Conservation (phyloP, 1,140 invertebrate species). For the Dolichoris vasculosae region DNA sequence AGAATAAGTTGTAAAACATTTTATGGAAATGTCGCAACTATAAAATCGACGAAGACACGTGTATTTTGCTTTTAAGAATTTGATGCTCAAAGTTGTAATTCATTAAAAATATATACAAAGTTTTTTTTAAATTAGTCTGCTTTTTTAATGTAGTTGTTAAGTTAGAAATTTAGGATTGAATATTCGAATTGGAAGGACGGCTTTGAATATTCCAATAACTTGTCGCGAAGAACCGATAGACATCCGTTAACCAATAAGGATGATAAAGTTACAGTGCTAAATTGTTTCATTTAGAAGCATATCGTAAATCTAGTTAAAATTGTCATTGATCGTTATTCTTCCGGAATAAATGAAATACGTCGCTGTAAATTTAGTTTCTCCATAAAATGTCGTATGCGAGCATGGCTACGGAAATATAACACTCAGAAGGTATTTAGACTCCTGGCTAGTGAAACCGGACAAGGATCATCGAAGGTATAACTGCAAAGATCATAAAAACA, state of each 20-base stretch:
- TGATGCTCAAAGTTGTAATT: too few species aligned
- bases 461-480: not conserved
- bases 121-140: too few species aligned
- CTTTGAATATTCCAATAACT: not conserved
- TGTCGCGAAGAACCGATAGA: not conserved
- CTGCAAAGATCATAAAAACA: not conserved
- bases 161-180: too few species aligned
- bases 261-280: not conserved
- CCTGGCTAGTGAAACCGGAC: not conserved
- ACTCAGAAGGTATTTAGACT: not conserved
- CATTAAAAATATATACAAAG: too few species aligned
- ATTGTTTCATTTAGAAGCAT: not conserved
- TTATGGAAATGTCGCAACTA: too few species aligned
- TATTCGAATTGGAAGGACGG: too few species aligned
- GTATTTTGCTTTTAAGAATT: too few species aligned
- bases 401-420: not conserved
- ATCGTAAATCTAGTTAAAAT: not conserved
- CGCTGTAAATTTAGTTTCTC: not conserved
- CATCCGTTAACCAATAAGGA: not conserved
- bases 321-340: not conserved
- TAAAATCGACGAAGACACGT: too few species aligned
- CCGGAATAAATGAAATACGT: not conserved
- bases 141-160: too few species aligned
- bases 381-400: not conserved
- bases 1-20: too few species aligned